These are phyloP conservation scores for Kradibia gibbosae DNA, from an alignment of 1,140 invertebrate species.

Conservation along the genomic window DNA sequence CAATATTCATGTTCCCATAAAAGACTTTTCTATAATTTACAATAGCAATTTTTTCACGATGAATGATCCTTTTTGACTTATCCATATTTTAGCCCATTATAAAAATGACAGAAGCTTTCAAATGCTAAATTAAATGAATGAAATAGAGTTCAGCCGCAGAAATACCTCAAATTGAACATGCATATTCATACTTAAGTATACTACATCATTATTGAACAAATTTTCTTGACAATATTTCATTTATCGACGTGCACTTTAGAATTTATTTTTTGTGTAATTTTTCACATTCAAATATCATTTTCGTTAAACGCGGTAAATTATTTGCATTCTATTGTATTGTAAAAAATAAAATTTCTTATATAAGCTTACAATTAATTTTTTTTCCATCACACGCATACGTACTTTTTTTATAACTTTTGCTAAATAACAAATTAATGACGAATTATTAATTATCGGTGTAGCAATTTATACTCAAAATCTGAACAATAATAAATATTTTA, in stretches of 20 bases:
- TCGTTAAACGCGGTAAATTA: too few species aligned
- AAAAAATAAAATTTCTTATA: too few species aligned
- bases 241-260: background rate
- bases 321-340: too few species aligned
- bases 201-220: background rate
- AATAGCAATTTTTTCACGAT: background rate
- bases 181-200: background rate
- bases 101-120: background rate
- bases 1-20: background rate
- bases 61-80: background rate
- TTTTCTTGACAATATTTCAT: background rate
- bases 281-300: background rate
- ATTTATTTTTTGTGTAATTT: background rate
- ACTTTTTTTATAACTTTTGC: too few species aligned
- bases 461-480: too few species aligned
- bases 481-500: background rate
- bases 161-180: background rate
- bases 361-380: too few species aligned
- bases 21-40: background rate
- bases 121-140: background rate
- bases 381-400: too few species aligned
- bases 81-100: background rate
- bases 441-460: too few species aligned
- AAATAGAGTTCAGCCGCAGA: background rate
- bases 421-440: too few species aligned